phyloP scores from a whole-genome alignment of 2,797 vertebrate species.

The Acanthis flammea region DNA sequence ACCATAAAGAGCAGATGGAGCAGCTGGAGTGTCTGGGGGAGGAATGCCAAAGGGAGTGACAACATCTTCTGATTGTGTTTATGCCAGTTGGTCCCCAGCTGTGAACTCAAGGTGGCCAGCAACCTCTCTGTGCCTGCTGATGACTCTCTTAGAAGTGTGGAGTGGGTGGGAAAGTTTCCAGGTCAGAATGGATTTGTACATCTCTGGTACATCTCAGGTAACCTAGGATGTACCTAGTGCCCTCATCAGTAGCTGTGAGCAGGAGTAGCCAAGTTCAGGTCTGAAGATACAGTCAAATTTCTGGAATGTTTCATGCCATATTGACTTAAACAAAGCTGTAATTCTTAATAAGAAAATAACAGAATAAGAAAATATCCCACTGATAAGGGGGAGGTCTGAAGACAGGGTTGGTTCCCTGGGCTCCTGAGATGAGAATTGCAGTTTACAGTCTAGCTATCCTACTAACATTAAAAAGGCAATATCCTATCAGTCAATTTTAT shows the following conservation, averaged over 20 bases:
- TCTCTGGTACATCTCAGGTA: background rate
- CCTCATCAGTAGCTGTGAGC: background rate
- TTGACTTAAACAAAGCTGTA: background rate
- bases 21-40: background rate
- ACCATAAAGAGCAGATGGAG: background rate
- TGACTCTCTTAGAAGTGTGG: background rate
- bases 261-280: background rate
- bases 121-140: background rate
- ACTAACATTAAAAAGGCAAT: background rate
- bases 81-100: background rate
- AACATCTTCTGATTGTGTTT: background rate
- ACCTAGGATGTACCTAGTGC: background rate
- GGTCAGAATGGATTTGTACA: background rate
- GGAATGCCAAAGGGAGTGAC: background rate
- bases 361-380: background rate
- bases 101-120: background rate
- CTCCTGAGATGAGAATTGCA: background rate
- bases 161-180: background rate
- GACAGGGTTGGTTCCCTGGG: background rate
- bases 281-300: background rate
- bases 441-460: background rate
- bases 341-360: background rate
- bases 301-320: fast-evolving
- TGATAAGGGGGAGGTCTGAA: background rate
- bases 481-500: background rate